These are phyloP conservation scores for Trididemnum clinides DNA, from an alignment of 23 tunicate species.

Conservation along the genomic window DNA sequence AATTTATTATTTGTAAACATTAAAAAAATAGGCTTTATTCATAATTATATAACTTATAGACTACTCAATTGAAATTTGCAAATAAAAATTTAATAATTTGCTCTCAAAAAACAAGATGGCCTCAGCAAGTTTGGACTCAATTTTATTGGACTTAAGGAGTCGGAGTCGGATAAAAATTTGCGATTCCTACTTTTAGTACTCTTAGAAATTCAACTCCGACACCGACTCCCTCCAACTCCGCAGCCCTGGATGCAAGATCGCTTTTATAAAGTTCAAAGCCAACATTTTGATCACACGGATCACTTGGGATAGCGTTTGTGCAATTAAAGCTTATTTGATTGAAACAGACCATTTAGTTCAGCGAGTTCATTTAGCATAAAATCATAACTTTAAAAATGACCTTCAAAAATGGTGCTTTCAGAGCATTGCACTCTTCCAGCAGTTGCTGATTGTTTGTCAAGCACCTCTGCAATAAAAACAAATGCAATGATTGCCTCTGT, in stretches of 20 bases:
- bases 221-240: too few relatives aligned
- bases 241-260: slow-evolving; percentile 4
- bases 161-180: too few relatives aligned
- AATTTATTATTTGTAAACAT: too few relatives aligned
- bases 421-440: neutral
- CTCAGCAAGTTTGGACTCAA: too few relatives aligned
- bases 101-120: too few relatives aligned
- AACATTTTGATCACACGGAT: slow-evolving; percentile 3
- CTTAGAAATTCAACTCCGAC: too few relatives aligned
- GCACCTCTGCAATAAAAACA: neutral
- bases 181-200: too few relatives aligned
- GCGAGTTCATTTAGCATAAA: neutral
- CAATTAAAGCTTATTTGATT: neutral
- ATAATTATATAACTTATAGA: too few relatives aligned
- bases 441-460: neutral
- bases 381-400: neutral
- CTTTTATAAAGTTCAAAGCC: slow-evolving; percentile 6
- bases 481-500: neutral
- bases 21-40: too few relatives aligned
- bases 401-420: neutral
- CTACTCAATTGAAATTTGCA: too few relatives aligned
- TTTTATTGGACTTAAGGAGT: too few relatives aligned
- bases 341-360: neutral
- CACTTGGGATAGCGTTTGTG: slow-evolving; percentile 1
- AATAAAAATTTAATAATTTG: too few relatives aligned